Conservation (phyloP, 2,888 invertebrate species). For the Hybos culiciformis region DNA sequence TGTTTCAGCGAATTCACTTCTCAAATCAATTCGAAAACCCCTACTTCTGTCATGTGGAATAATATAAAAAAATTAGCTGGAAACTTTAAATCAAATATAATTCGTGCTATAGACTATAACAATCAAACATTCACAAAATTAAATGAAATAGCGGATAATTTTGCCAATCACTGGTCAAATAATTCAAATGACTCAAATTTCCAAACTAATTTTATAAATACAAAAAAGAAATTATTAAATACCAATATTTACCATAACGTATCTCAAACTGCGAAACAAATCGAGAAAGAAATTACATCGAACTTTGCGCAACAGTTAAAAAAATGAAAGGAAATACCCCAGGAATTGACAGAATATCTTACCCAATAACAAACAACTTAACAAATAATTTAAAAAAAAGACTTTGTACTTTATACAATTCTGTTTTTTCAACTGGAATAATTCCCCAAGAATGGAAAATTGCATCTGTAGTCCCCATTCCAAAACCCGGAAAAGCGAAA, state of each 20-base stretch:
- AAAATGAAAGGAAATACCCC: not conserved
- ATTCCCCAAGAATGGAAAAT: slow-evolving; percentile 5
- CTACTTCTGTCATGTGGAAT: slow-evolving; percentile 1
- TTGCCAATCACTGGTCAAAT: not conserved
- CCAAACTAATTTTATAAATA: not conserved
- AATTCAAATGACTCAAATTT: not conserved
- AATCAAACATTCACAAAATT: not conserved
- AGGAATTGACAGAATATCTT: no score
- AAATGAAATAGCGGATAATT: not conserved
- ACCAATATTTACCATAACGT: not conserved
- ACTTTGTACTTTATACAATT: not conserved
- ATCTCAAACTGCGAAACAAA: not conserved
- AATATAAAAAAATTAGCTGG: no score
- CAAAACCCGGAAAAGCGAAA: not conserved
- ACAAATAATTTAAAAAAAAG: slow-evolving; percentile 1
- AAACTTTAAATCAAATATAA: not conserved
- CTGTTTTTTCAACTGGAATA: not conserved
- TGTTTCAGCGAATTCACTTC: not conserved
- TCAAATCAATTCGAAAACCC: not conserved
- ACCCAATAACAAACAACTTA: not conserved
- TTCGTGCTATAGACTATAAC: not conserved
- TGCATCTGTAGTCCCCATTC: not conserved
- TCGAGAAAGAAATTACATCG: not conserved
- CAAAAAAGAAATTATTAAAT: not conserved
- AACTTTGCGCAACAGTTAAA: not conserved